Base-by-base conservation (phyloP, 37 sponge, comb jelly and placozoan species). In the Corticium candelabrum region DNA sequence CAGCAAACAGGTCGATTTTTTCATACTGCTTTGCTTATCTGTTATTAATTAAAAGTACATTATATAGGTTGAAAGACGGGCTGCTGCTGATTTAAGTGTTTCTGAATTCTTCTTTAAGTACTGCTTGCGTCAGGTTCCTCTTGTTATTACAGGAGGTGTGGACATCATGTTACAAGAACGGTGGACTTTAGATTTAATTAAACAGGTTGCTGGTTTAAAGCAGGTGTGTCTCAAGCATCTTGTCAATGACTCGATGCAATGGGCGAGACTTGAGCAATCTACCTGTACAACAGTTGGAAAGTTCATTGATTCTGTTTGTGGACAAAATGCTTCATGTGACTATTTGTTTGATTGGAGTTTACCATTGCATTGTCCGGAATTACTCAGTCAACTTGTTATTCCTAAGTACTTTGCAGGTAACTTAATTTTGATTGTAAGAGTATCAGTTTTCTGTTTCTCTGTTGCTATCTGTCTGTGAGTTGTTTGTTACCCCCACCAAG, bases 261-360 rank as follows among this genome's bases (percentile, higher is more conserved):
- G 91, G 91, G 91, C 91, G 15, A 78, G 68, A 38, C 77, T 90
- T 29, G 91, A 90, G 38, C 56, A 50, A 34, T 78, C 80, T 37
- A 82, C 76, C 1, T 41, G 34, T 41, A 38, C 72, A 32, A 70
- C 57, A 1, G 80, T 90, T 0, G 21, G 36, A n/a, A 82, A 87
- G 7, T 90, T 90, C 69, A 84, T 90, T 33, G 77, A 84, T 0
- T 80, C 81, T 11, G 40, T 90, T 31, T 68, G 27, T 2, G n/a
- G 68, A 29, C 41, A 33, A 80, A 27, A 40, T n/a, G 67, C n/a
- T 41, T n/a, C n/a, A n/a, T 29, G 37, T 39, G 36, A 62, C 35
- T 90, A 90, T 40, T 69, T 91, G 27, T 91, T 91, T 83, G 92
- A 91, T 71, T 91, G 92, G 92, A 88, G 89, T 40, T 77, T 91